Base-by-base conservation (phyloP, 1,140 invertebrate species). In the Philopotamus ludificatus region DNA sequence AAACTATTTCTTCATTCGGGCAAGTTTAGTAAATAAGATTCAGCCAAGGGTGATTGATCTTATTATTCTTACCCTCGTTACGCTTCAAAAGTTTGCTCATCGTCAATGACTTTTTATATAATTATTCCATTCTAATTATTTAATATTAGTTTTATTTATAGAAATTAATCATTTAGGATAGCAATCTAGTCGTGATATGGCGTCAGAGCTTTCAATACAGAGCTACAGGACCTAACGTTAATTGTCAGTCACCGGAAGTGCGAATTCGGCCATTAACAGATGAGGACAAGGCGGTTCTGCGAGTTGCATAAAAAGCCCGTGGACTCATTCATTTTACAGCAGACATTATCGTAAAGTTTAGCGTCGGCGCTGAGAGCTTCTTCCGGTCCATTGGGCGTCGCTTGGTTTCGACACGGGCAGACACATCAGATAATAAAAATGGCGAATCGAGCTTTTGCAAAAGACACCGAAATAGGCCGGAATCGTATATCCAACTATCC, bases 401-500 rank as follows among this genome's bases (percentile, higher is more conserved):
- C 28, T 12, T 34, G 28, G 28, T 34, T 34, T 34, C 28, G 28
- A 4, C 28, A 34, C 4, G 28, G 4, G 12, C 12, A 34, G 45
- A 20, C n/a, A 53, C 50, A 53, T 53, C 47, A 28, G 60, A 63
- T 63, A 63, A 63, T 63, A 53, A 63, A 63, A 63, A 50, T 28
- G 41, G 60, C 28, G 28, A 34, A 34, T 34, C 28, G 4, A 7
- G 4, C 28, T 4, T 34, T 34, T 34, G 28, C 28, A 4, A 34
- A 12, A 12, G 28, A 34, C 28, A 34, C 12, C 28, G 12, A 34
- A 7, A 34, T 34, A 4, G 12, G 12, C 12, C 4, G 18, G 15
- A 3, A 18, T n/a, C n/a, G n/a, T n/a, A n/a, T n/a, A n/a, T n/a
- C n/a, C n/a, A n/a, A n/a, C n/a, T n/a, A n/a, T n/a, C n/a, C n/a